Conservation (phyloP, 2,797 vertebrate species). For the Smutsia gigantea region DNA sequence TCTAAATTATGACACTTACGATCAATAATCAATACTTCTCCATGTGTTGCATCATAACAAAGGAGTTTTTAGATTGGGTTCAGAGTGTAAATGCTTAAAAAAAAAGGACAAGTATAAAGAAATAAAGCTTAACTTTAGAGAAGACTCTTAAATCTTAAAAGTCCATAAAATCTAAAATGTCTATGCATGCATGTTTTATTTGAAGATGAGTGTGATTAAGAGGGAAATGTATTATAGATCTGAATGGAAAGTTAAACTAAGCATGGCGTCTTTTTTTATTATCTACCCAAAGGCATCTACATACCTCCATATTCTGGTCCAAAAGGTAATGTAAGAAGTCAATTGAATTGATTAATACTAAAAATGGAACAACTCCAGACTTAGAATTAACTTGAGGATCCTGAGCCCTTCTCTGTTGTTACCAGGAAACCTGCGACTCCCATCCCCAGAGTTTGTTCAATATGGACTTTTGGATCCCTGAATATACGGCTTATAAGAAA, state of each 20-base stretch:
- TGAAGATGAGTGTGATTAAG: neutral
- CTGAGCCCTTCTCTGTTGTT: neutral
- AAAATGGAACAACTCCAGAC: neutral
- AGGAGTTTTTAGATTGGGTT: slow-evolving; percentile 20
- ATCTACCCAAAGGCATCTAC: neutral
- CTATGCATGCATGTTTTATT: neutral
- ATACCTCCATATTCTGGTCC: neutral
- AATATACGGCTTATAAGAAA: neutral
- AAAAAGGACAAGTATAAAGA: neutral
- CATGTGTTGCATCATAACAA: neutral
- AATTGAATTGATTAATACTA: slow-evolving; percentile 5
- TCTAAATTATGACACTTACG: slow-evolving; percentile 25
- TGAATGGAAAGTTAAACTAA: neutral
- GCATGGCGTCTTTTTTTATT: neutral
- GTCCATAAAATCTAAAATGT: neutral
- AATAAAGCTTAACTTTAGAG: slow-evolving; percentile 23
- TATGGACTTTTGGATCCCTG: neutral
- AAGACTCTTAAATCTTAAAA: neutral
- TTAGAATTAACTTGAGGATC: slow-evolving; percentile 26
- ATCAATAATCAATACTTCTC: slow-evolving; percentile 3
- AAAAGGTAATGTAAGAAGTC: slow-evolving; percentile 33
- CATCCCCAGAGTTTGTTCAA: neutral
- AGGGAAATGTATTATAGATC: neutral
- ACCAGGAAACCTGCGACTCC: neutral
- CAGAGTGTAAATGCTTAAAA: slow-evolving; percentile 24